Percentiles rank a stretch among this genome's conserved stretches.
Evolutionary conservation across 1,140 invertebrate species (phyloP).

Genomic region (Liolophura sinensis): DNA sequence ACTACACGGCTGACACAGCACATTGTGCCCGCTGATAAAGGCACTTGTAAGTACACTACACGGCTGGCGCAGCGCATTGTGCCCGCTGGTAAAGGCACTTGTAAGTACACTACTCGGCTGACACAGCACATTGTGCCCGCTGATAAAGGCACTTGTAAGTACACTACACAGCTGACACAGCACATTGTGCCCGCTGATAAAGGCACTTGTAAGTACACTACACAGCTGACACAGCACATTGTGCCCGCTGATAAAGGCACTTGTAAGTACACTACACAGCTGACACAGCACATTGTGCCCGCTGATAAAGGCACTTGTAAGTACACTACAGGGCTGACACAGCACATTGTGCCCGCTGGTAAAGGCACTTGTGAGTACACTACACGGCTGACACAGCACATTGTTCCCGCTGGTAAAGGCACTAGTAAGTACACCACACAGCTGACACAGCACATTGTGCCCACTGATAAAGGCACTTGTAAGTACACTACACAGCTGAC

Average conservation of each 20-base stretch:
- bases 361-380: constrained; percentile 56
- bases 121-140: constrained; percentile 70
- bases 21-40: constrained; percentile 70
- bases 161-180: constrained; percentile 63
- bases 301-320: constrained; percentile 63
- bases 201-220: constrained; percentile 47
- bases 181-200: constrained; percentile 69
- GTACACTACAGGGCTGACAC: constrained; percentile 64
- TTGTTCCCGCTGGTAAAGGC: constrained; percentile 67
- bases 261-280: constrained; percentile 62
- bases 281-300: constrained; percentile 73
- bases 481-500: constrained; percentile 61
- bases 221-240: constrained; percentile 68
- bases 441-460: constrained; percentile 73
- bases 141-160: constrained; percentile 65
- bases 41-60: constrained; percentile 55
- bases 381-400: constrained; percentile 62
- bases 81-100: constrained; percentile 64
- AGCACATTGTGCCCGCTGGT: constrained; percentile 69
- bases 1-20: constrained; percentile 68
- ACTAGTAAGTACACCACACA: constrained; percentile 61
- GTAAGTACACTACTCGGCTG: constrained; percentile 58
- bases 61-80: constrained; percentile 70
- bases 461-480: constrained; percentile 65
- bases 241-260: constrained; percentile 66